phyloP scores from a whole-genome alignment of 1,140 invertebrate species.

The Heliconius eleuchia region DNA sequence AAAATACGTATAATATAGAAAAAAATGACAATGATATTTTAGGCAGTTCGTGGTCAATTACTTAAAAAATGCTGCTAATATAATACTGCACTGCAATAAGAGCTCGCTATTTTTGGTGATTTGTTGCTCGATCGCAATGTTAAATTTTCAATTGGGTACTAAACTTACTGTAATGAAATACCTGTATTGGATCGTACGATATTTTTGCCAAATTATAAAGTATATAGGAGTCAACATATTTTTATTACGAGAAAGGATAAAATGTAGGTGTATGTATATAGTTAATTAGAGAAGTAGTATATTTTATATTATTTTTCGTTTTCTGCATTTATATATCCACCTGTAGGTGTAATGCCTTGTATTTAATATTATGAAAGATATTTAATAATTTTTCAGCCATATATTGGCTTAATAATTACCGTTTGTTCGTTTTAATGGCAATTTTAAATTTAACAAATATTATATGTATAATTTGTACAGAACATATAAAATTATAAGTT shows the following conservation, averaged over 20 bases:
- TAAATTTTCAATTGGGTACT: not conserved
- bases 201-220: not conserved
- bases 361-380: not conserved
- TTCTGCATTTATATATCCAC: too few species aligned
- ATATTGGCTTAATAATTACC: not conserved
- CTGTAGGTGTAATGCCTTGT: too few species aligned
- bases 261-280: too few species aligned
- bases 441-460: not conserved
- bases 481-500: too few species aligned
- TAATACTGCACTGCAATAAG: not conserved
- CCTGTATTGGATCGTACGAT: not conserved
- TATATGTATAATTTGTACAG: not conserved
- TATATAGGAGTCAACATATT: not conserved
- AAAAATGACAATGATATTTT: not conserved
- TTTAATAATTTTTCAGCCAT: not conserved
- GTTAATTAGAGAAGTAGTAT: too few species aligned
- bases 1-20: not conserved
- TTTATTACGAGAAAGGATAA: too few species aligned
- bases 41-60: not conserved
- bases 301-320: too few species aligned
- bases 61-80: not conserved
- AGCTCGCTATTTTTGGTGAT: constrained; percentile 2
- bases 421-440: not conserved
- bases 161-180: not conserved
- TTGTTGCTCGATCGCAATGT: constrained; percentile 1